Conservation (phyloP, 2,113 vertebrate genomes). For the Scomber japonicus region DNA sequence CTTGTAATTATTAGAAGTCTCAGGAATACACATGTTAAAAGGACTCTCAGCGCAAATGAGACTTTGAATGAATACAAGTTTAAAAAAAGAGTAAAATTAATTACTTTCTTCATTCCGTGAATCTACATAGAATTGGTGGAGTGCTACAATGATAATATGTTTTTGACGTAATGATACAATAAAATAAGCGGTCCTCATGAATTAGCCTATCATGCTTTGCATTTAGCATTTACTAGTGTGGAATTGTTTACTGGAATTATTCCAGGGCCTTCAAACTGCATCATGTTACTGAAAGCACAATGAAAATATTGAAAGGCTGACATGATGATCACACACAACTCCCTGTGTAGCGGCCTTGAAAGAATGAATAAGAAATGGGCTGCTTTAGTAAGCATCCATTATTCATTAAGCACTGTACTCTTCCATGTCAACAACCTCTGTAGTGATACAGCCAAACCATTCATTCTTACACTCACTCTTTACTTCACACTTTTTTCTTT, state of each 20-base stretch:
- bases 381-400: conserved; percentile 74
- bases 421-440: conserved; percentile 66
- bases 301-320: conserved; percentile 53
- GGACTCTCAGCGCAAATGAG: conserved; percentile 12
- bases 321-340: conserved; percentile 65
- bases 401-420: conserved; percentile 67
- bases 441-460: conserved; percentile 59
- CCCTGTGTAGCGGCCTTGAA: conserved; percentile 52
- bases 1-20: conserved; percentile 30
- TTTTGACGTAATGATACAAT: not conserved
- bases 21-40: conserved; percentile 34
- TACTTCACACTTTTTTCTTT: not conserved
- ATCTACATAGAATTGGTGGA: not conserved
- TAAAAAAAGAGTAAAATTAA: not conserved
- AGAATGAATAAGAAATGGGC: conserved; percentile 72
- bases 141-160: conserved; percentile 1
- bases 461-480: conserved; percentile 2
- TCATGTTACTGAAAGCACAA: conserved; percentile 37
- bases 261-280: conserved; percentile 27
- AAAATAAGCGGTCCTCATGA: conserved; percentile 21
- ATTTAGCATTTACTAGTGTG: not conserved
- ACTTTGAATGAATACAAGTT: conserved; percentile 25
- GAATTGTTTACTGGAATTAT: conserved; percentile 39
- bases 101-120: not conserved
- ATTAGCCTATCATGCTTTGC: not conserved